Base-by-base conservation (phyloP, 2,113 vertebrate genomes). In the Saguinus imperator region DNA sequence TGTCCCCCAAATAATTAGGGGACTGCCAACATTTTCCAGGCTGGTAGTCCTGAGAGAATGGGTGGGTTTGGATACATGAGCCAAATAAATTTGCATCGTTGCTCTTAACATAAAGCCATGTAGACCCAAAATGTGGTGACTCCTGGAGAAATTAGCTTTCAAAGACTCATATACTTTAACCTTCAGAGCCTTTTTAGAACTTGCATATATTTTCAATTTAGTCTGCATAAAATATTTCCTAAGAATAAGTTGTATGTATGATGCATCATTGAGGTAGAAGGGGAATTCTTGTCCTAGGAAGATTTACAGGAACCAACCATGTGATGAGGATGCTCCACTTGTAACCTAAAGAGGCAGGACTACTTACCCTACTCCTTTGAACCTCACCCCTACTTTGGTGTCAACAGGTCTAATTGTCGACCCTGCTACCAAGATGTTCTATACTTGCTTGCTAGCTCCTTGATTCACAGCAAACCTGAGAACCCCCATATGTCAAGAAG, bases 91-190 rank as follows among this genome's bases (percentile, higher is more conserved):
- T 29, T 48, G 13, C 57, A 68, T 70, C 35, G 6, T 43, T 81
- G 35, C 17, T 75, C n/a, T 80, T 86, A 76, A 70, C 21, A 1
- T 89, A 84, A 87, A 80, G 20, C 4, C 48, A 92, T 55, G 89
- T 40, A 21, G 18, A 89, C 27, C 17, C 43, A 29, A 52, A 40
- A 45, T 11, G 16, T 57, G 37, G 5, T 5, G 5, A 70, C 7
- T 40, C 27, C 29, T 61, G 40, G 29, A 96, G 45, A 92, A 96
- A 90, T 3, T 45, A 88, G 64, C 83, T 73, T 80, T 55, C 66
- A 81, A 79, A 83, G 20, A 61, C 27, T 64, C 35, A 17, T 64
- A 1, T 1, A 75, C 40, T 92, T 87, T 91, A 91, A 81, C 1
- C 37, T 85, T 77, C 29, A 66, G n/a, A 93, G 7, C 1, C 52